phyloP scores from a whole-genome alignment of 2,888 invertebrate genomes.

The Sisyra terminalis region DNA sequence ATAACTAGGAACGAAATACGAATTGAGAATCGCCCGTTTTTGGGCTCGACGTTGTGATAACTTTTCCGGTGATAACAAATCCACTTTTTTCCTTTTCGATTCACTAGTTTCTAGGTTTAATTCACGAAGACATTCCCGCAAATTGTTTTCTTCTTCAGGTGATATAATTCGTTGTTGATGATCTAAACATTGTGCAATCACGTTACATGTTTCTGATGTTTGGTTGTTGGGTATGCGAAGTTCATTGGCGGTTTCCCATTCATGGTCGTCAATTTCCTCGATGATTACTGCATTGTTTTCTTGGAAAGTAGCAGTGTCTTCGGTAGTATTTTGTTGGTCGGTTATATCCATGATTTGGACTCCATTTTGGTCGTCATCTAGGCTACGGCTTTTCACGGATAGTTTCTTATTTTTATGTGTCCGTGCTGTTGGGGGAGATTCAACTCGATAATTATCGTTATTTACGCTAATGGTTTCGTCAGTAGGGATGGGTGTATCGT shows the following conservation, averaged over 20 bases:
- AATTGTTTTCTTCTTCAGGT: conserved; percentile 36
- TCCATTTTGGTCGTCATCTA: conserved; percentile 21
- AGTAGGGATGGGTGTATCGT: not conserved
- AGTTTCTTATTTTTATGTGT: conserved; percentile 10
- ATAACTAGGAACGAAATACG: conserved; percentile 37
- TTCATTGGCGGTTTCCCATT: conserved; percentile 37
- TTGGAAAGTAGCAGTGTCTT: conserved; percentile 25
- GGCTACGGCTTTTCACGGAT: conserved; percentile 21
- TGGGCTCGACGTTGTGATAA: conserved; percentile 29
- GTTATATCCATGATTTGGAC: conserved; percentile 25
- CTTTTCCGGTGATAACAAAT: conserved; percentile 13
- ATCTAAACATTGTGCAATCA: conserved; percentile 28
- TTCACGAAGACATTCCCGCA: conserved; percentile 37
- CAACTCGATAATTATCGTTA: conserved; percentile 20
- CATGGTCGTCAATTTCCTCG: conserved; percentile 45
- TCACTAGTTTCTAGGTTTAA: conserved; percentile 26
- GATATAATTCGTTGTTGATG: conserved; percentile 23
- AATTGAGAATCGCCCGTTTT: conserved; percentile 35
- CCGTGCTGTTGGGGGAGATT: conserved; percentile 20
- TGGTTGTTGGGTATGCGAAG: conserved; percentile 19
- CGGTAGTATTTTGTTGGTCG: conserved; percentile 17
- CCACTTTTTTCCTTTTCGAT: conserved; percentile 17
- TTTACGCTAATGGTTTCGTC: conserved; percentile 1
- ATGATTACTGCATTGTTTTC: conserved; percentile 36
- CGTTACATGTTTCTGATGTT: conserved; percentile 21